Evolutionary conservation across 2,797 vertebrate species (phyloP).

Genomic region (Microctenopoma stevenorrisi): DNA sequence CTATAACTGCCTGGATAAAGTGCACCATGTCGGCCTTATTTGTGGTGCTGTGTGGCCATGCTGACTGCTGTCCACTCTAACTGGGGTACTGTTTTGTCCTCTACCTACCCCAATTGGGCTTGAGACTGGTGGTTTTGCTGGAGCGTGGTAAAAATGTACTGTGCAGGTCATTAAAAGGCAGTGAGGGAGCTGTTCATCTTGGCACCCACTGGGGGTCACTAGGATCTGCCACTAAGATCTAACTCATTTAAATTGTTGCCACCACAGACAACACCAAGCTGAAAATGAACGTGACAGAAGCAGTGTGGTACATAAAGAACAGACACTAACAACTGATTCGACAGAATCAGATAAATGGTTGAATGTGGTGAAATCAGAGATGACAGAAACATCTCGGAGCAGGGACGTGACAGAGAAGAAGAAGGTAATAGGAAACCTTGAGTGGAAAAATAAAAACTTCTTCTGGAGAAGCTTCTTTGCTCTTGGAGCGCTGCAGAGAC

Average conservation of each 20-base stretch:
- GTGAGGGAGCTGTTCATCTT: background rate
- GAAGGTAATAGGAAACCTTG: background rate
- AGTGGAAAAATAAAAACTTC: slow-evolving; percentile 9
- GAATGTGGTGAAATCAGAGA: background rate
- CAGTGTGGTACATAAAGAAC: background rate
- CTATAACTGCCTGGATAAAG: background rate
- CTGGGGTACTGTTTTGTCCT: background rate
- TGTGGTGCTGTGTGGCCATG: background rate
- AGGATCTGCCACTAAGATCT: too few species aligned
- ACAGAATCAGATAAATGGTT: background rate
- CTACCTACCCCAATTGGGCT: background rate
- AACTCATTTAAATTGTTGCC: background rate
- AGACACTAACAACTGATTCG: background rate
- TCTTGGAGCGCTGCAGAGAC: slow-evolving; percentile 41
- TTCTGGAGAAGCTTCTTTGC: slow-evolving; percentile 23
- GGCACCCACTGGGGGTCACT: background rate
- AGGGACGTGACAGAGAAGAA: background rate
- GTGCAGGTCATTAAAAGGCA: background rate
- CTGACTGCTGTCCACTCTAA: background rate
- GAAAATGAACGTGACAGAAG: too few species aligned
- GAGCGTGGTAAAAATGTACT: background rate
- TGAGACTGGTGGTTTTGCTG: background rate
- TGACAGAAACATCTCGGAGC: background rate
- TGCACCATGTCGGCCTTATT: background rate
- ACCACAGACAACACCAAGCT: background rate